Evolutionary conservation across 2,888 invertebrate genomes (phyloP).

Genomic region (Plebejus anna): DNA sequence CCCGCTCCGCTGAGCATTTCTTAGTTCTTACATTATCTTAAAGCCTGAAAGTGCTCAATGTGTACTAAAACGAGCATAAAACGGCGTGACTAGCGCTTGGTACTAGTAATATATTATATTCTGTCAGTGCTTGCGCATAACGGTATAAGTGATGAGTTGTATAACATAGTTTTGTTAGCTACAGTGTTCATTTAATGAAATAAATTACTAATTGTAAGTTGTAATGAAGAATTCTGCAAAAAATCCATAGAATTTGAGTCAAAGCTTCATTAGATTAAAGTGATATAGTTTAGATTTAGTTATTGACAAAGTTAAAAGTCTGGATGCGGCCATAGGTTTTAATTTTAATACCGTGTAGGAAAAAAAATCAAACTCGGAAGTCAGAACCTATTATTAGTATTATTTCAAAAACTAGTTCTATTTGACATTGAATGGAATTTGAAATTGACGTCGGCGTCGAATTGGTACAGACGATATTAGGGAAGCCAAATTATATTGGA

Average conservation of each 20-base stretch:
- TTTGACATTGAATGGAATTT: constrained; percentile 15
- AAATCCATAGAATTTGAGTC: too few relatives aligned
- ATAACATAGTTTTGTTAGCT: background rate
- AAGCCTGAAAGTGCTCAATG: background rate
- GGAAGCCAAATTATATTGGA: constrained; percentile 24
- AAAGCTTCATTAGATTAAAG: too few relatives aligned
- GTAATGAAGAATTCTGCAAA: too few relatives aligned
- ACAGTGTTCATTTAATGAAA: background rate
- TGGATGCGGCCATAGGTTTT: background rate
- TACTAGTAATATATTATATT: too few relatives aligned
- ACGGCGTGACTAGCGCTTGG: background rate
- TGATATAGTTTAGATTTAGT: too few relatives aligned
- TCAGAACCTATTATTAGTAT: background rate
- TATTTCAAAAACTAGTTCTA: background rate
- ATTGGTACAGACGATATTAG: constrained; percentile 22
- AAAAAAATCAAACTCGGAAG: background rate
- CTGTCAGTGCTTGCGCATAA: background rate
- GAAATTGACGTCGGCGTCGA: constrained; percentile 21
- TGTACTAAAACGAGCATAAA: constrained; percentile 5
- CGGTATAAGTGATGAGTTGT: background rate
- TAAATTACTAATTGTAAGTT: too few relatives aligned
- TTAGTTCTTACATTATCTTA: constrained; percentile 13
- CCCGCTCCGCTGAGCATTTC: constrained; percentile 3
- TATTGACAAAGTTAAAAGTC: too few relatives aligned
- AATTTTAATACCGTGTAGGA: background rate